These are phyloP conservation scores for Paedocypris sp. DNA, from an alignment of 2,113 vertebrate species.

Conservation along the genomic window DNA sequence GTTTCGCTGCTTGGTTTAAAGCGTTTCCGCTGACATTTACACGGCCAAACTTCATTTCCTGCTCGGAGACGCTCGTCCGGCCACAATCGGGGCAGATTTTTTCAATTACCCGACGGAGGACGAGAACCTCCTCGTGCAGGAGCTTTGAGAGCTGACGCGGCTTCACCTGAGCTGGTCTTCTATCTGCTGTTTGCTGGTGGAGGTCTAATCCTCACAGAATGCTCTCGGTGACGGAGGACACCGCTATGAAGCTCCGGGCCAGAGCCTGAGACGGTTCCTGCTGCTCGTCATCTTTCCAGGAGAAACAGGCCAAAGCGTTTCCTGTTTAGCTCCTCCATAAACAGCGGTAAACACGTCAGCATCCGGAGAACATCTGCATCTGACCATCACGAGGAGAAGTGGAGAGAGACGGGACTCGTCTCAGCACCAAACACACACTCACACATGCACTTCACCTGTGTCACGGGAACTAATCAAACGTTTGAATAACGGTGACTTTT, in stretches of 20 bases:
- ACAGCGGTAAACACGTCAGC: constrained; percentile 1
- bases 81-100: constrained; percentile 25
- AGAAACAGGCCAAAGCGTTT: no score
- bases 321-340: background rate
- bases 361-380: constrained; percentile 8
- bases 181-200: constrained; percentile 13
- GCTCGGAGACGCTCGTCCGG: no score
- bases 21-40: no score
- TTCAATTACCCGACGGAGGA: constrained; percentile 10
- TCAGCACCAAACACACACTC: background rate
- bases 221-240: no score
- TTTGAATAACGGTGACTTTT: no score
- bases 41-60: no score
- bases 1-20: no score
- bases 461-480: no score
- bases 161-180: constrained; percentile 26
- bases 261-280: background rate
- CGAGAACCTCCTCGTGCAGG: background rate
- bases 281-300: no score
- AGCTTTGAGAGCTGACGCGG: constrained; percentile 24
- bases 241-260: no score
- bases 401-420: no score
- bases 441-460: no score
- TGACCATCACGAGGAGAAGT: background rate
- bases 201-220: constrained; percentile 28